phyloP scores from a whole-genome alignment of 2,888 invertebrate species.

The Chaitophorus viminalis region DNA sequence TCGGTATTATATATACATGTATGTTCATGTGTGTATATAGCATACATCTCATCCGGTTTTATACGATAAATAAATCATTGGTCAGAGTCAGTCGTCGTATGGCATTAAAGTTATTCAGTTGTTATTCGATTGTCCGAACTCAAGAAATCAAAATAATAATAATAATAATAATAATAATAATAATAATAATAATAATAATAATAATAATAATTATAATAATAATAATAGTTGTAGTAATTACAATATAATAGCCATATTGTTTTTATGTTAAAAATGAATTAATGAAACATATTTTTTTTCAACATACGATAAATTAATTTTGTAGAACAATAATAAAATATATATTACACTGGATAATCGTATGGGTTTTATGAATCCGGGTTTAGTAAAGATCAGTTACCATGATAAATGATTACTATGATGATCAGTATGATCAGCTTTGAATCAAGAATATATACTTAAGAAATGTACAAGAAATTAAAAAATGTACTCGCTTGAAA shows the following conservation, averaged over 20 bases:
- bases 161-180: not conserved
- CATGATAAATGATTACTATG: too few species aligned
- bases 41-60: conserved; percentile 24
- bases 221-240: not conserved
- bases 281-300: not conserved
- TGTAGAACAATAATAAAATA: too few species aligned
- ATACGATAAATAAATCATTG: conserved; percentile 32
- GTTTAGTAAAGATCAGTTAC: too few species aligned
- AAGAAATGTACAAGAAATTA: too few species aligned
- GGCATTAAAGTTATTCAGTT: conserved; percentile 16
- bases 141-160: conserved; percentile 3
- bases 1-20: not conserved
- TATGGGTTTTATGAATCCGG: too few species aligned
- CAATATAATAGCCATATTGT: not conserved
- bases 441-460: too few species aligned
- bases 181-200: too few species aligned
- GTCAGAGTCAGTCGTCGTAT: not conserved
- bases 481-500: too few species aligned
- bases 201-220: too few species aligned
- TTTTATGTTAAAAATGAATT: not conserved
- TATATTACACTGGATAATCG: too few species aligned
- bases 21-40: not conserved
- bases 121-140: not conserved
- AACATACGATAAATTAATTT: too few species aligned
- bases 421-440: too few species aligned